Evolutionary conservation across 2,888 invertebrate genomes (phyloP).

Genomic region (Hetaerina titia): DNA sequence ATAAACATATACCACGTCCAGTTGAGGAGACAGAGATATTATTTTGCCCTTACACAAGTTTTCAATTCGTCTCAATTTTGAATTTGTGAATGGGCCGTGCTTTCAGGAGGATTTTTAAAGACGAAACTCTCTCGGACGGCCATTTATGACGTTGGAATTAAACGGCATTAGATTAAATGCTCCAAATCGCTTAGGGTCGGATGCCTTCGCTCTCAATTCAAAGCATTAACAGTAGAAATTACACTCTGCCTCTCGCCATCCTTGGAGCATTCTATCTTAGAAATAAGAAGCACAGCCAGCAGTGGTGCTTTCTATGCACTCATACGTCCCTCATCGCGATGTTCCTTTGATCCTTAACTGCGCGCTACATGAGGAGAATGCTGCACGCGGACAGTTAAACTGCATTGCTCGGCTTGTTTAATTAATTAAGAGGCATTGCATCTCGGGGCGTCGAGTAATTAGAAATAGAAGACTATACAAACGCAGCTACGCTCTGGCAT

Average conservation of each 20-base stretch:
- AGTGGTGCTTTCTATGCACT: background rate
- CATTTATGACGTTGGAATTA: background rate
- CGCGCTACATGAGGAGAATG: background rate
- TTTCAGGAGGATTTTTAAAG: background rate
- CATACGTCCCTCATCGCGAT: background rate
- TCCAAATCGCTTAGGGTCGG: background rate
- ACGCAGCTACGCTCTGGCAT: background rate
- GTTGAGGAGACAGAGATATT: too few species aligned
- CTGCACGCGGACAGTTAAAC: conserved; percentile 14
- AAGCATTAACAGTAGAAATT: background rate
- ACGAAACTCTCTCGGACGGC: background rate
- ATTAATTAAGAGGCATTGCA: conserved; percentile 24
- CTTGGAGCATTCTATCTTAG: background rate
- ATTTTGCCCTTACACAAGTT: too few species aligned
- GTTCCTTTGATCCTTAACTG: conserved; percentile 33
- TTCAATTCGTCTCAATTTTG: too few species aligned
- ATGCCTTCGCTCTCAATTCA: background rate
- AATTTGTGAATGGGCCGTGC: too few species aligned
- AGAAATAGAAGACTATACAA: background rate
- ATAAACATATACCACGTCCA: too few species aligned
- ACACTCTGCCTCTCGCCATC: background rate
- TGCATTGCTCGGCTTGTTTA: conserved; percentile 22
- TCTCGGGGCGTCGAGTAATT: background rate
- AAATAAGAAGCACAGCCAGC: background rate
- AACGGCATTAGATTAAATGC: background rate